Percentiles rank a stretch among this genome's conserved stretches.
These are phyloP conservation scores for Mimas tiliae DNA, from an alignment of 2,888 invertebrate species.

Conservation along the genomic window DNA sequence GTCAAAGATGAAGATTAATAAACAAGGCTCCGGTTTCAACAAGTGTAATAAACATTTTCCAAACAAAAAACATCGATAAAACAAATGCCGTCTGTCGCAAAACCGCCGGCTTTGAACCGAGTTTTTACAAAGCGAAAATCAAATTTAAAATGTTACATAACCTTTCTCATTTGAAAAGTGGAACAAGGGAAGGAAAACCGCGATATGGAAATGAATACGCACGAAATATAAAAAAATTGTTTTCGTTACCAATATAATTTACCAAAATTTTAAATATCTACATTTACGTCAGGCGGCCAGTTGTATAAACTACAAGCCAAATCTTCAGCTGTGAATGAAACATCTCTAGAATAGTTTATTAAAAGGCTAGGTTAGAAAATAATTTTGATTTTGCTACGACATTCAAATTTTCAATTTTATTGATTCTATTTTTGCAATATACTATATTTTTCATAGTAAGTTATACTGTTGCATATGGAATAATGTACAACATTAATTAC, in stretches of 20 bases:
- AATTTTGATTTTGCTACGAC: too few relatives aligned
- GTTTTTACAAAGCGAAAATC: slow-evolving; percentile 21
- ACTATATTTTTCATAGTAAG: not conserved
- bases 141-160: slow-evolving; percentile 18
- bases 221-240: too few relatives aligned
- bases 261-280: too few relatives aligned
- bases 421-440: not conserved
- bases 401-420: too few relatives aligned
- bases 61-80: not conserved
- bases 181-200: not conserved
- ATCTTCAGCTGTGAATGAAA: too few relatives aligned
- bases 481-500: too few relatives aligned
- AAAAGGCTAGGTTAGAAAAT: too few relatives aligned
- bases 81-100: not conserved
- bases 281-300: too few relatives aligned
- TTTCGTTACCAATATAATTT: too few relatives aligned
- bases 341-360: too few relatives aligned
- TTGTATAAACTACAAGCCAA: too few relatives aligned
- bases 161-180: slow-evolving; percentile 26
- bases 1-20: not conserved
- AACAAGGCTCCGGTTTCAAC: not conserved
- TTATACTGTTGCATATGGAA: not conserved
- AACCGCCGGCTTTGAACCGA: not conserved
- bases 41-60: not conserved
- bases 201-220: not conserved